Conservation (phyloP, 2,113 vertebrate genomes). For the Solea senegalensis region DNA sequence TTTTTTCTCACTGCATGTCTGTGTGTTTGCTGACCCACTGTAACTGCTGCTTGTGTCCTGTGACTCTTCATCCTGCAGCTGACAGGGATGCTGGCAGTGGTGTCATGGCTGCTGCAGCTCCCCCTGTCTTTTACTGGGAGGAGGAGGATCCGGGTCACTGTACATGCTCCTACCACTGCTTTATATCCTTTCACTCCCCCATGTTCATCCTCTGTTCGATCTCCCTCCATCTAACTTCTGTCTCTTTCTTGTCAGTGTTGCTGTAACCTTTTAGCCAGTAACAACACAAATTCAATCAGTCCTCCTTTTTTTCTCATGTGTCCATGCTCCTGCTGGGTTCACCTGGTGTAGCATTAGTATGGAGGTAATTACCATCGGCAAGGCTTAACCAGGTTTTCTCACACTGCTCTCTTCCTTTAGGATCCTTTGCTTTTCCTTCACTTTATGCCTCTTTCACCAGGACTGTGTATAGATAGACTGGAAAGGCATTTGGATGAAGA, state of each 20-base stretch:
- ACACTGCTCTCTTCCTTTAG: conserved; percentile 47
- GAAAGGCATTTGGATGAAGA: conserved; percentile 38
- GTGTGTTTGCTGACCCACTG: conserved; percentile 18
- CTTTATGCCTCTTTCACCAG: conserved; percentile 19
- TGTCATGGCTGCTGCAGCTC: conserved; percentile 37
- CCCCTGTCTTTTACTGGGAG: conserved; percentile 23
- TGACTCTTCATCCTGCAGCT: conserved; percentile 18
- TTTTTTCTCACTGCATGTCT: conserved; percentile 6
- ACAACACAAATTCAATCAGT: conserved; percentile 52
- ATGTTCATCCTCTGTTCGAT: conserved; percentile 34
- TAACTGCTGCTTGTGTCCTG: conserved; percentile 15
- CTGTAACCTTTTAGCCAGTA: conserved; percentile 41
- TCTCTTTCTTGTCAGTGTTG: conserved; percentile 45
- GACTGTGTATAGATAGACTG: conserved; percentile 37
- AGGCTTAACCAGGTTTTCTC: conserved; percentile 70
- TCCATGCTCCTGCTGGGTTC: conserved; percentile 47
- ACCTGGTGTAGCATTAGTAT: conserved; percentile 53
- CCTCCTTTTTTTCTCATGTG: background rate
- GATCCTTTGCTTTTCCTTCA: conserved; percentile 33
- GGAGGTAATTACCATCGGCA: conserved; percentile 66
- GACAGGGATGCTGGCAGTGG: conserved; percentile 16
- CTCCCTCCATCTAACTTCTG: conserved; percentile 40
- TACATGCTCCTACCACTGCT: conserved; percentile 64
- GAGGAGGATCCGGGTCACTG: conserved; percentile 73
- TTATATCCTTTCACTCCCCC: conserved; percentile 38